Evolutionary conservation across 1,140 invertebrate genomes (phyloP), one percentile per base, ranked within the genome.

Genomic region (Gonioctena quinquepunctata): DNA sequence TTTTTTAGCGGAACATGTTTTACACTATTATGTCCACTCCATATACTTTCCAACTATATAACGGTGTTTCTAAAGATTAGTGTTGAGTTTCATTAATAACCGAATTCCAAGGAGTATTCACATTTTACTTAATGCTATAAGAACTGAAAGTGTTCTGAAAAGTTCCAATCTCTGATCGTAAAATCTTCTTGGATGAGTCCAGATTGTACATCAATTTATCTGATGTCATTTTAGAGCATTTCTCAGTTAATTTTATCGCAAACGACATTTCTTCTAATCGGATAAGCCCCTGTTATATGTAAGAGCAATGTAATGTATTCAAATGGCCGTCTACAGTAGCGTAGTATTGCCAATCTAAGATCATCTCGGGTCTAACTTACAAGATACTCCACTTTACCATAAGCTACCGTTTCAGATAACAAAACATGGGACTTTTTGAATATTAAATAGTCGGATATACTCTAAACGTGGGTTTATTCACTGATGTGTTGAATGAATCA

Each of bases 321-420:
- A 74, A 74, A 71, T 74, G 66, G 56, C 69, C 73, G 60, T 57
- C 68, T 49, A 62, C 68, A 52, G 68, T 57, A 65, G 70, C 69
- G 49, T 52, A 68, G 68, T 69, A 74, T 71, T 49, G 66, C 50
- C 73, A 69, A 66, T 74, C 66, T 71, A 64, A 71, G 73, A 74
- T 74, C 68, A 74, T 74, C 73, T 69, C 25, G 66, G 66, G n/a
- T 66, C 67, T 27, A 50, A 28, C 49, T 33, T 74, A 74, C 73
- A 74, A 74, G 73, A 74, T 74, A 74, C 73, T 74, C 73, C 73
- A 74, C 73, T 74, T 74, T 74, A 74, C 66, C 73, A 71, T 74
- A 71, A 71, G 69, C 73, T 74, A 74, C 73, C 61, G 69, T 74
- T 68, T 50, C 25, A 50, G 66, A 72, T 68, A 64, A 72, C 25